Evolutionary conservation across 2,888 invertebrate species (phyloP).

Genomic region (Buathra laborator): DNA sequence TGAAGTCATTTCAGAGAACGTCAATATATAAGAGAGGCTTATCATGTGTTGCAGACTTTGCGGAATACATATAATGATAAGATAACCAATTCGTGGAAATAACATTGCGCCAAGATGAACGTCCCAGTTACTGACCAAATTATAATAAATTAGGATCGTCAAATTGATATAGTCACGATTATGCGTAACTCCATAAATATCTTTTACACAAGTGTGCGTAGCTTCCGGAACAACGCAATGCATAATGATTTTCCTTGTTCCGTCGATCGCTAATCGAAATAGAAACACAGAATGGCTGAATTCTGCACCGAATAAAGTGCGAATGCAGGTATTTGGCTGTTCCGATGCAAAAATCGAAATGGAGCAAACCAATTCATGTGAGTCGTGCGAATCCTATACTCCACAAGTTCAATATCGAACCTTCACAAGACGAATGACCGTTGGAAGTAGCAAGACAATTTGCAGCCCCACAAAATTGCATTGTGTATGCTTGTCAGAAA

Average conservation of each 20-base stretch:
- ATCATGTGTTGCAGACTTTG: neutral
- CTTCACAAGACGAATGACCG: neutral
- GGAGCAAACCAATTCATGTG: neutral
- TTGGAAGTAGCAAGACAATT: neutral
- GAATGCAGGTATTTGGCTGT: neutral
- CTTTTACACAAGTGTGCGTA: neutral
- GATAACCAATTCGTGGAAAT: slow-evolving; percentile 6
- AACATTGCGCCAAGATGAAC: neutral
- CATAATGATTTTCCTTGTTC: neutral
- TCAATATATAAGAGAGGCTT: neutral
- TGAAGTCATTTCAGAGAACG: neutral
- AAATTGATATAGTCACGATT: neutral
- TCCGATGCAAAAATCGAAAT: neutral
- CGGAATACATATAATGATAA: neutral
- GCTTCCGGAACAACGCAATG: neutral
- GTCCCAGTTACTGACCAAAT: neutral
- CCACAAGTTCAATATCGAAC: neutral
- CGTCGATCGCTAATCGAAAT: neutral
- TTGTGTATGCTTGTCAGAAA: neutral
- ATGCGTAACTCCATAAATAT: neutral
- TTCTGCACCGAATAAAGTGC: neutral
- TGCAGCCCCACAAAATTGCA: neutral
- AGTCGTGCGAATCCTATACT: neutral
- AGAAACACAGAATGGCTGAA: neutral
- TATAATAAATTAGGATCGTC: neutral